Evolutionary conservation across 1,140 invertebrate species (phyloP), one percentile per base, ranked within the genome.

Genomic region (Pseudomyrmex cubaensis): DNA sequence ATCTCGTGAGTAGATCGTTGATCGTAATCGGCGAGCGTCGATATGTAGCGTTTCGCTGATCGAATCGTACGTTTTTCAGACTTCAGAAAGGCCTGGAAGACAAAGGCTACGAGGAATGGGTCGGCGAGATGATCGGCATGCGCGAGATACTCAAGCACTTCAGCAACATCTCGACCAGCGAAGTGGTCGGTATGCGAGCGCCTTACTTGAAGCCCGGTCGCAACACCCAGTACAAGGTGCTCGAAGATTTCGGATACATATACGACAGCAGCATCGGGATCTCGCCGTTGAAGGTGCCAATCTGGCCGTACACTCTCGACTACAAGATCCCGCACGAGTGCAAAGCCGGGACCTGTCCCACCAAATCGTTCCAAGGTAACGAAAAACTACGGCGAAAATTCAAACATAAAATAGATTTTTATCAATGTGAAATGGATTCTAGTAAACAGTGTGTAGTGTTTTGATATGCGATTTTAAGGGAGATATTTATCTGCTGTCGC

Each of bases 301-400:
- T 98, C 61, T 99, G 98, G 98, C 98, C 98, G 0, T 99, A 99
- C 93, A 98, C 98, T 1, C 95, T 98, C 0, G 98, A 99, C 93
- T 98, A 97, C 93, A 97, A 97, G 94, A 98, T 98, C 85, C 97
- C 98, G 17, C 98, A 98, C 92, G 97, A 98, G 93, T 98, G 98
- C 93, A 98, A 98, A 94, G 97, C 97, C 67, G 98, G 97, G 52
- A 98, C 98, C 4, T 99, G 98, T 86, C 98, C 98, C 0, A 97
- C 97, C 4, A 97, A 97, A 94, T 96, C 97, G 12, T 99, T 98
- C 95, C 98, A 97, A 93, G 97, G 97, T 97, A 94, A 90, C 87
- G 25, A 57, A 69, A 35, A 46, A 76, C 46, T 46, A 15, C 56
- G 20, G 22, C 35, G 9, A 73, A 73, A 17, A 61, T 61, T 48